These are phyloP conservation scores for Scarus forsteni DNA, from an alignment of 2,797 vertebrate genomes.

Conservation along the genomic window DNA sequence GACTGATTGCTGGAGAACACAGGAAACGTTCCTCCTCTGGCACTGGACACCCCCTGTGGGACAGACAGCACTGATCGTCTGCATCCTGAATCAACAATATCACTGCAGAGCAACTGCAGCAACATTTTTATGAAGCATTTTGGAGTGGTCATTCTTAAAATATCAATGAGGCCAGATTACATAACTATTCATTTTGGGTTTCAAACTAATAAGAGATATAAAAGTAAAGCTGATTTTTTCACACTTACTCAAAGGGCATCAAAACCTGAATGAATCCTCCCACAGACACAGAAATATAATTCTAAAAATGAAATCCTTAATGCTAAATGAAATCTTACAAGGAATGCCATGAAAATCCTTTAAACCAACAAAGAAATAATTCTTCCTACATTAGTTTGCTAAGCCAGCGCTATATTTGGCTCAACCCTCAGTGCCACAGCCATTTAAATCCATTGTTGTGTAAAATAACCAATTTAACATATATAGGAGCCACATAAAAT, in stretches of 20 bases:
- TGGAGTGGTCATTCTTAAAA: background rate
- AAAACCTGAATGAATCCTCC: constrained; percentile 13
- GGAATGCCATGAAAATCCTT: background rate
- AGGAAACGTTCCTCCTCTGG: constrained; percentile 60
- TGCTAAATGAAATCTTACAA: background rate
- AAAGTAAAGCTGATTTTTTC: background rate
- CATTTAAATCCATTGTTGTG: background rate
- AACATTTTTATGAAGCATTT: background rate
- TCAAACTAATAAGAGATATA: background rate
- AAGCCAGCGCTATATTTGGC: background rate
- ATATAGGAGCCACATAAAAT: too few species aligned
- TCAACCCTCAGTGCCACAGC: background rate
- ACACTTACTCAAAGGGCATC: background rate
- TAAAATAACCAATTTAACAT: too few species aligned
- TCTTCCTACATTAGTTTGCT: background rate
- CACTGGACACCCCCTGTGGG: constrained; percentile 43
- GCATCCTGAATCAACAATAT: constrained; percentile 30
- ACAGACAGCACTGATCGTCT: constrained; percentile 34
- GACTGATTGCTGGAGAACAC: constrained; percentile 53
- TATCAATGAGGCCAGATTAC: background rate
- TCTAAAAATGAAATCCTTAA: background rate
- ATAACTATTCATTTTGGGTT: background rate
- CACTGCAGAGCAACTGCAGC: constrained; percentile 3
- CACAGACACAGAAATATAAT: background rate
- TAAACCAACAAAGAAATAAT: background rate